Evolutionary conservation across 2,113 vertebrate species (phyloP).

Genomic region (Acrocephalus kingi): DNA sequence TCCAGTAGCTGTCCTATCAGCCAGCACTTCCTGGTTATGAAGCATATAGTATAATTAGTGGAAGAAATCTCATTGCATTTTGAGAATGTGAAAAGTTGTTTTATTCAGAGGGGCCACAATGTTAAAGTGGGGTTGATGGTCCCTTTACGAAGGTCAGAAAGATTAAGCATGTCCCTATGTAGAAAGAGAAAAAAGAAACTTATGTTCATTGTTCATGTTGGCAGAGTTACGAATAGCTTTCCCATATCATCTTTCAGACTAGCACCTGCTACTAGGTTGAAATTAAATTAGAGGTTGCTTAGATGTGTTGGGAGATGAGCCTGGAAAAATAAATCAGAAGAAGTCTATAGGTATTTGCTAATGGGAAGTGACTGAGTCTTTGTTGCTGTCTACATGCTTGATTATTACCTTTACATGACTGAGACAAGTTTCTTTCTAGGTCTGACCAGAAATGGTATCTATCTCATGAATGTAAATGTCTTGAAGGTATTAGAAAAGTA

Average conservation of each 20-base stretch:
- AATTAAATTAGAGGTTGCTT: not conserved
- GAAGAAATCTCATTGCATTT: not conserved
- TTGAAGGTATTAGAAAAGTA: not conserved
- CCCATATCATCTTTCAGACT: not conserved
- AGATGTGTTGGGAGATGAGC: not conserved
- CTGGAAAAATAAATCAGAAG: not conserved
- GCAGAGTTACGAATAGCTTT: not conserved
- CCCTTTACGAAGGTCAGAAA: not conserved
- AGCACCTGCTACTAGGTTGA: not conserved
- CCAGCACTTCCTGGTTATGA: not conserved
- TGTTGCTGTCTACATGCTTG: not conserved
- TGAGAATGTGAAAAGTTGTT: not conserved
- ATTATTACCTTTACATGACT: not conserved
- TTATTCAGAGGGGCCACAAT: not conserved
- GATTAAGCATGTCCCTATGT: not conserved
- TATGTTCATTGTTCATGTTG: not conserved
- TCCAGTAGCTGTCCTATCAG: not conserved
- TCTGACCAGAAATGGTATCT: not conserved
- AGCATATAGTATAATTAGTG: not conserved
- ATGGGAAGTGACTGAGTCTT: not conserved
- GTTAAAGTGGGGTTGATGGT: not conserved
- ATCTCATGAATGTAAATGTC: not conserved
- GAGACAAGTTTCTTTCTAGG: not conserved
- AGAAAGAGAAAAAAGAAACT: not conserved
- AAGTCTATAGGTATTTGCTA: not conserved